Evolutionary conservation across 2,797 vertebrate genomes (phyloP), one percentile per base, ranked within the genome.

Genomic region (Gouania willdenowi): DNA sequence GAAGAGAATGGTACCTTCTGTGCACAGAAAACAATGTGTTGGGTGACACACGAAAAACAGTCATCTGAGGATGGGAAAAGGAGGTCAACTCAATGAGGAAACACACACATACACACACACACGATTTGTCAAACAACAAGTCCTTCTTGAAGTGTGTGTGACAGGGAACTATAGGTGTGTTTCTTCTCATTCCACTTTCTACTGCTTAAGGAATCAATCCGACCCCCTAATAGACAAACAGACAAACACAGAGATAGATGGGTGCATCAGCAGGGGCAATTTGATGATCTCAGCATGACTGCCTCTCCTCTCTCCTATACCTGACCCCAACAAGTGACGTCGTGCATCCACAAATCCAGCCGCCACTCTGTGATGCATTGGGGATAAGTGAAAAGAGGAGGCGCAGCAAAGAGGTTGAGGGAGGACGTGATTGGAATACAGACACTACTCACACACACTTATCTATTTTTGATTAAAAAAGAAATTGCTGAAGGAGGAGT

Each of bases 371-470:
- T 49, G 50, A 59, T 29, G 47, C 48, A 32, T n/a, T 34, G 66
- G 53, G 66, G 71, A 67, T 22, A 43, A 50, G 62, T 18, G 46
- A 43, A 49, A 26, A 68, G 52, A 68, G 71, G 68, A 50, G 61
- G 52, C 12, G 43, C 56, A 34, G 36, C 23, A n/a, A 11, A 56
- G 51, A 56, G 51, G 59, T 72, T 61, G 35, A 53, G 61, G 26
- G 45, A 52, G 62, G 47, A 82, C 68, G 66, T 80, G 75, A 75
- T 62, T 10, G 29, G 76, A 77, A 77, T 81, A 31, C 39, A 56
- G 60, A 81, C 15, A 14, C 18, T 12, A 1, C 15, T 38, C 17
- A 17, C 36, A 55, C 24, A 32, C 20, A 33, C 30, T 16, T n/a
- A 5, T 26, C 37, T 28, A 43, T 41, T 55, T 47, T 27, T 50